Evolutionary conservation across 2,888 invertebrate genomes (phyloP).

Genomic region (Stratiomys singularior): DNA sequence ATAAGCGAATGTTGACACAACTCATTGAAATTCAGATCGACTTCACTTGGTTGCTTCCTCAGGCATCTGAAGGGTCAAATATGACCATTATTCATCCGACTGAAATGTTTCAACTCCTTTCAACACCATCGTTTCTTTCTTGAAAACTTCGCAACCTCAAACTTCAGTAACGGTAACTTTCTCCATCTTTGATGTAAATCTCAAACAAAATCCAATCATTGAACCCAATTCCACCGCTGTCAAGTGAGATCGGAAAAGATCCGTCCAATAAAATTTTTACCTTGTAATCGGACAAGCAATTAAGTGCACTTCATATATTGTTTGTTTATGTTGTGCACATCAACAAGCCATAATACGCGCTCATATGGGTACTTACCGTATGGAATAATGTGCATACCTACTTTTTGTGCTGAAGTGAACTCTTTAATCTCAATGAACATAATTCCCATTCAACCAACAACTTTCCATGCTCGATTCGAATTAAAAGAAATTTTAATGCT

Average conservation of each 20-base stretch:
- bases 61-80: constrained; percentile 23
- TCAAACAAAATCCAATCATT: neutral
- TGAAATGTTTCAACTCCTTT: neutral
- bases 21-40: constrained; percentile 9
- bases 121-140: neutral
- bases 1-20: neutral
- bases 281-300: constrained; percentile 38
- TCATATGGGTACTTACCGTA: neutral
- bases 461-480: constrained; percentile 23
- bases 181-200: neutral
- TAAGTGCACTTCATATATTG: constrained; percentile 37
- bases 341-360: neutral
- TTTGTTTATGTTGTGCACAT: constrained; percentile 17
- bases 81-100: constrained; percentile 18
- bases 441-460: neutral
- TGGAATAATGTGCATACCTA: neutral
- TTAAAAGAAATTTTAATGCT: constrained; percentile 12
- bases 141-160: neutral
- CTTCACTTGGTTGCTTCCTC: constrained; percentile 26
- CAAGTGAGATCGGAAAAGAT: neutral
- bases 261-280: constrained; percentile 5
- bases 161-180: constrained; percentile 15
- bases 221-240: neutral
- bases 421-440: constrained; percentile 15
- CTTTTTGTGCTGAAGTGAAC: constrained; percentile 10